Conservation (phyloP, 2,797 vertebrate species). For the Novumbra hubbsi region DNA sequence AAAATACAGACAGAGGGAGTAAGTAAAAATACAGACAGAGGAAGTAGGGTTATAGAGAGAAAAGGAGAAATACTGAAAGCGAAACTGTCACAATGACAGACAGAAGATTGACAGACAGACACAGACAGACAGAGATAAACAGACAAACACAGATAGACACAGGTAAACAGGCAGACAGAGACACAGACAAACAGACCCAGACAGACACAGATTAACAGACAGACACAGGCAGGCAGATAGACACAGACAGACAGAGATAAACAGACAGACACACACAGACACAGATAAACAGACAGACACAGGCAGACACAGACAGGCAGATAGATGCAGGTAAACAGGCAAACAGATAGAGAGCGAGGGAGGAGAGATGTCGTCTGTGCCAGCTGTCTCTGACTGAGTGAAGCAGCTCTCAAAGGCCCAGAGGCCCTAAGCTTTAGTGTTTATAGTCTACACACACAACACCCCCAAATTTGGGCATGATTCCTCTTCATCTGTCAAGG, state of each 20-base stretch:
- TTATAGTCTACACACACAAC: slow-evolving; percentile 60
- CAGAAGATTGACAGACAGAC: not conserved
- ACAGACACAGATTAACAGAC: slow-evolving; percentile 12
- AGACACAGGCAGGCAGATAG: slow-evolving; percentile 3
- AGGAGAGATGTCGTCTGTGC: slow-evolving; percentile 40
- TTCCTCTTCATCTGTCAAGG: slow-evolving; percentile 59
- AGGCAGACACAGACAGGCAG: slow-evolving; percentile 31
- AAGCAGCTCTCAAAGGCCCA: slow-evolving; percentile 56
- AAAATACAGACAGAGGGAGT: no score
- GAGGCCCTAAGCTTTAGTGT: slow-evolving; percentile 56
- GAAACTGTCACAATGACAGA: not conserved
- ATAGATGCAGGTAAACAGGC: slow-evolving; percentile 24
- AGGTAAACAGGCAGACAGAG: not conserved
- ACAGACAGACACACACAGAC: not conserved
- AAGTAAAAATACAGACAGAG: no score
- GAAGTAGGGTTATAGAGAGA: no score
- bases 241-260: not conserved
- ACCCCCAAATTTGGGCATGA: slow-evolving; percentile 75
- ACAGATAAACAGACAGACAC: not conserved
- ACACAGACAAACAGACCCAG: slow-evolving; percentile 6
- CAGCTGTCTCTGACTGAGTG: slow-evolving; percentile 67
- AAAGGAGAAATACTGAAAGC: not conserved
- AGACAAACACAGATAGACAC: not conserved
- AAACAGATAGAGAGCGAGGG: slow-evolving; percentile 34
- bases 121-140: not conserved